Percentiles rank a stretch among this genome's conserved stretches.
Conservation (phyloP, 2,113 vertebrate genomes). For the Megaceryle torquata region DNA sequence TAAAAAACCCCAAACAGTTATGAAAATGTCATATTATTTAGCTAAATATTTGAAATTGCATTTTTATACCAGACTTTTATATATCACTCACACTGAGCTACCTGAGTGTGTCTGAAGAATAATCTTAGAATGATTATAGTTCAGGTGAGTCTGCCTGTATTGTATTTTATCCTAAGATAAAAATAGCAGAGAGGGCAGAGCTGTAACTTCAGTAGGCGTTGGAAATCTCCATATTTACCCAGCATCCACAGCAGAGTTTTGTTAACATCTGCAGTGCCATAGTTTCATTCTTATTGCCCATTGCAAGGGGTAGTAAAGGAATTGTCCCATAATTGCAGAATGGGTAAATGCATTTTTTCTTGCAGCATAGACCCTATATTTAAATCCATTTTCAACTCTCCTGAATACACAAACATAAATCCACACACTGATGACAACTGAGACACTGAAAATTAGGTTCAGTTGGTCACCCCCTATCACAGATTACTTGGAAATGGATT, state of each 20-base stretch:
- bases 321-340: fast-evolving
- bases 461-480: background rate
- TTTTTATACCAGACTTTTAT: background rate
- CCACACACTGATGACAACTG: background rate
- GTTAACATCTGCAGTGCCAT: background rate
- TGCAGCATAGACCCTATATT: background rate
- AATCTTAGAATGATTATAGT: background rate
- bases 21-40: background rate
- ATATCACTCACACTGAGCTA: background rate
- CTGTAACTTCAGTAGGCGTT: background rate
- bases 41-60: background rate
- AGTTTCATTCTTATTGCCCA: background rate
- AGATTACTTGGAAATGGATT: background rate
- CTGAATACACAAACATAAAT: background rate
- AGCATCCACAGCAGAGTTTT: background rate
- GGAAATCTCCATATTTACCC: background rate
- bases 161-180: background rate
- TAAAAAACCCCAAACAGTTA: background rate
- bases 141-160: background rate
- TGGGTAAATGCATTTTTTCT: background rate
- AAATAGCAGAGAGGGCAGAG: background rate
- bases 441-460: background rate
- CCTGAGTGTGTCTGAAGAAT: background rate
- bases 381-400: background rate
- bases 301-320: background rate